A percentile compares a stretch with the other conserved stretches of the same genome.
phyloP scores from a whole-genome alignment of 2,113 vertebrate genomes.

The Syrmaticus mikado region DNA sequence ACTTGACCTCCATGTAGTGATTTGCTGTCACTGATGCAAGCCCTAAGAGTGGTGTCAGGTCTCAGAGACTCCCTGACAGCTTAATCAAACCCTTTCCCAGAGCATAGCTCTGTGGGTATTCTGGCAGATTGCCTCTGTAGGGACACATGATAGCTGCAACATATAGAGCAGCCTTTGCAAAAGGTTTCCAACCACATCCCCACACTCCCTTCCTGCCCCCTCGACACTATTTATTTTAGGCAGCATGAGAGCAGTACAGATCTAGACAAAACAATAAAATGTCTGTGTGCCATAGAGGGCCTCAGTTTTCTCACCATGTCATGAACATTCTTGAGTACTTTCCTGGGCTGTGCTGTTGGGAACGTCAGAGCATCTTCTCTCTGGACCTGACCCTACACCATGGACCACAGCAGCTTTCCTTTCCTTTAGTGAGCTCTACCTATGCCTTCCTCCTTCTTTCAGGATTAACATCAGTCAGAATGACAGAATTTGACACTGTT shows the following conservation, averaged over 20 bases:
- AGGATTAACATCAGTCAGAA: background rate
- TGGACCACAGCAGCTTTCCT: background rate
- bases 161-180: background rate
- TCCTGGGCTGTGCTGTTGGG: background rate
- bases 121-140: background rate
- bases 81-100: constrained; percentile 40
- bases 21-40: background rate
- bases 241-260: background rate
- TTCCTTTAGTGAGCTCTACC: background rate
- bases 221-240: background rate
- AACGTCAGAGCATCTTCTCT: background rate
- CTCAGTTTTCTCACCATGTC: background rate
- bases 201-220: background rate
- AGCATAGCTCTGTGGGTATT: background rate
- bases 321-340: background rate
- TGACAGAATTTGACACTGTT: background rate
- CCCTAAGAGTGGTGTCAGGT: background rate
- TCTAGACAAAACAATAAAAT: constrained; percentile 37
- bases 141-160: background rate
- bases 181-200: constrained; percentile 21
- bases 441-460: background rate
- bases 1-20: background rate
- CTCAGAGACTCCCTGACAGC: background rate
- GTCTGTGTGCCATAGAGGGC: background rate
- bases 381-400: background rate